Conservation (phyloP, 2,113 vertebrate species). For the Strix aluco region DNA sequence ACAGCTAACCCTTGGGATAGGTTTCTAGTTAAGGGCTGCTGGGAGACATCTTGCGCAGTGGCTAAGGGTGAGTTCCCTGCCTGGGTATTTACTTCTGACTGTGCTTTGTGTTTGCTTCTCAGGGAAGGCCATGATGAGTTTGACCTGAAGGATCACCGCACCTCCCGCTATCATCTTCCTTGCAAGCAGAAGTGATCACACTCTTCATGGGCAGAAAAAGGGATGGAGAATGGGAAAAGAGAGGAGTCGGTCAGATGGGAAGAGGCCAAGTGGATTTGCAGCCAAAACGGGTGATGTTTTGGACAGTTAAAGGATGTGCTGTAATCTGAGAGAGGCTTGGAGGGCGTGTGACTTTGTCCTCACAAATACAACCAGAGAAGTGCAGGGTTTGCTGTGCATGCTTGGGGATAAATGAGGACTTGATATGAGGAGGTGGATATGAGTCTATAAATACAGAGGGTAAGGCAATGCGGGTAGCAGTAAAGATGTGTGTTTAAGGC, state of each 20-base stretch:
- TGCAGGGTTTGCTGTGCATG: background rate
- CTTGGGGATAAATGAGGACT: background rate
- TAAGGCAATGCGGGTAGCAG: background rate
- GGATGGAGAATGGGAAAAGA: background rate
- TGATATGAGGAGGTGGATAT: background rate
- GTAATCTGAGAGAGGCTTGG: background rate
- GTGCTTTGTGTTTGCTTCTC: constrained; percentile 32
- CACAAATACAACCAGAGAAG: background rate
- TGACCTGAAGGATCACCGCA: constrained; percentile 89
- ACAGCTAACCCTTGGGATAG: background rate
- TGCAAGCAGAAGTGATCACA: constrained; percentile 44
- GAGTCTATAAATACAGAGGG: background rate
- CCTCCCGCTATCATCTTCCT: constrained; percentile 79
- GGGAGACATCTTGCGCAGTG: background rate
- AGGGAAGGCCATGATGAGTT: constrained; percentile 95
- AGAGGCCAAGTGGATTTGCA: constrained; percentile 18
- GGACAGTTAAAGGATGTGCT: constrained; percentile 3
- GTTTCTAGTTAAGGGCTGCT: background rate
- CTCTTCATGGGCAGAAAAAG: background rate
- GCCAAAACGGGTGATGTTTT: constrained; percentile 30
- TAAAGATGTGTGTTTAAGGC: background rate
- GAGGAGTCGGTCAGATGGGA: background rate
- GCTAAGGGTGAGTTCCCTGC: background rate
- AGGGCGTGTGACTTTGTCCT: background rate
- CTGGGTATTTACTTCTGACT: background rate